phyloP scores from a whole-genome alignment of 1,140 invertebrate genomes.

The Mylabris phalerata region DNA sequence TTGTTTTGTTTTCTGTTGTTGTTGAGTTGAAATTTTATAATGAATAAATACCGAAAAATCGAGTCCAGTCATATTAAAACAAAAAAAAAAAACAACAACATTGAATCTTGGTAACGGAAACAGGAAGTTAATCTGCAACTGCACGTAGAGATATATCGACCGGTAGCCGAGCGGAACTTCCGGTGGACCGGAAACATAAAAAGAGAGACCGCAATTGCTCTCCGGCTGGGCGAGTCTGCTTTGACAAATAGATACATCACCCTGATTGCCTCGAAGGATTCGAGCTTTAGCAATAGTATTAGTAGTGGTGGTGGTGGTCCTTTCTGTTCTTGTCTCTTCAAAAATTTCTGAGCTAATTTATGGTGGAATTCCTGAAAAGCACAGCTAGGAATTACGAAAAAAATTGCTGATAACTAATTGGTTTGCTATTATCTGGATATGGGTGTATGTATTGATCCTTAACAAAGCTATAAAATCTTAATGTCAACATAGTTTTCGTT shows the following conservation, averaged over 20 bases:
- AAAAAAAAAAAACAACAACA: slow-evolving; percentile 21
- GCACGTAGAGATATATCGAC: slow-evolving; percentile 40
- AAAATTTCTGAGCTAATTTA: no score
- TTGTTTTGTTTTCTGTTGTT: neutral
- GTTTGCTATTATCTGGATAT: no score
- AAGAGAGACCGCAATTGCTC: slow-evolving; percentile 42
- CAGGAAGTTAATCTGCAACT: slow-evolving; percentile 42
- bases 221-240: slow-evolving; percentile 25
- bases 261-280: slow-evolving; percentile 10
- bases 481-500: neutral
- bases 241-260: slow-evolving; percentile 33
- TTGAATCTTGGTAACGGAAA: slow-evolving; percentile 34
- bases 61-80: slow-evolving; percentile 1
- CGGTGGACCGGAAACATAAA: slow-evolving; percentile 43
- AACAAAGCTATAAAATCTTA: neutral
- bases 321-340: no score
- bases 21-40: neutral
- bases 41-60: slow-evolving; percentile 15
- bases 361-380: no score
- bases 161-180: slow-evolving; percentile 41
- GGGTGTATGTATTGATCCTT: no score
- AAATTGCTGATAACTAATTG: no score
- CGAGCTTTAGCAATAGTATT: neutral
- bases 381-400: no score
- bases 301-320: no score